Evolutionary conservation across 1,140 invertebrate genomes (phyloP), one percentile per base, ranked within the genome.

Genomic region (Hypsibius dujardini): DNA sequence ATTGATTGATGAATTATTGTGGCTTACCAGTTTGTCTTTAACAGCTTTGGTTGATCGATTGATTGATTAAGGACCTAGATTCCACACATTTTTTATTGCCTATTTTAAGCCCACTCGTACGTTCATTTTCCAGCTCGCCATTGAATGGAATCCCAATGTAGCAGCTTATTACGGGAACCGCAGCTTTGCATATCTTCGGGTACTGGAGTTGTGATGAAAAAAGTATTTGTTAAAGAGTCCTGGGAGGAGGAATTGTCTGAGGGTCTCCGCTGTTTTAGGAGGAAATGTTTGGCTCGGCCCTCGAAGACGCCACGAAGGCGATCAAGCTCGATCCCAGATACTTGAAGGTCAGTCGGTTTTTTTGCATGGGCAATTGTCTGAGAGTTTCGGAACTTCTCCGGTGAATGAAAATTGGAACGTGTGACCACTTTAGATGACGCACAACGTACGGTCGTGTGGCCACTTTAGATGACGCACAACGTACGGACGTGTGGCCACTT

Each of bases 221-320:
- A 46, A 50, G 70, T 67, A 72, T 74, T 74, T n/a, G 69, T 40
- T 28, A 40, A 72, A 47, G n/a, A 67, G 12, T 12, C 3, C 12
- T 7, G 12, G 45, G 62, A 42, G 42, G 42, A 7, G 42, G 12
- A 42, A 67, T 67, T 15, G 62, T 45, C 42, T 67, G 28, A 28
- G 12, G 12, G 7, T 67, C 62, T 12, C 42, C 12, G 12, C 3
- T 67, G 12, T 67, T 45, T 3, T 42, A 88, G 75, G 87, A 86
- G 67, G 93, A 97, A 82, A 90, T 87, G 78, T 97, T 93, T 81
- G 94, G 94, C 46, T 92, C 89, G 79, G 94, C 94, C 0, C 79
- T 98, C 50, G 81, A 80, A 46, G 95, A 99, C 84, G 95, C 95
- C 2, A 86, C 88, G 0, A 89, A 88, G 79, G 88, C 95, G 1